Percentiles rank a stretch among this genome's conserved stretches.
Evolutionary conservation across 1,140 invertebrate species (phyloP).

Genomic region (Drosophila kepulauana): DNA sequence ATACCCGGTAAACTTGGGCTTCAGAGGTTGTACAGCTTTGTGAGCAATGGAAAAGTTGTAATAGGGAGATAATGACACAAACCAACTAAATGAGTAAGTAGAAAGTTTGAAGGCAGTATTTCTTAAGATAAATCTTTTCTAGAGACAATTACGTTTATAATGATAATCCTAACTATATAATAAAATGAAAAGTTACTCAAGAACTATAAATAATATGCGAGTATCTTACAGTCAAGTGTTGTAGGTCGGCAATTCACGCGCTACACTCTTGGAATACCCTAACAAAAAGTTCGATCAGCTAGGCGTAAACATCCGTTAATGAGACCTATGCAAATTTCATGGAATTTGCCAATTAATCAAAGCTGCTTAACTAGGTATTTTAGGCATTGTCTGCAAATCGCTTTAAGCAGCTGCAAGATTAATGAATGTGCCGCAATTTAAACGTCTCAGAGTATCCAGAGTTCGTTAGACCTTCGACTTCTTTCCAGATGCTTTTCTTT

Average conservation of each 20-base stretch:
- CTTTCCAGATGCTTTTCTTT: neutral
- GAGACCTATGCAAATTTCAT: constrained; percentile 5
- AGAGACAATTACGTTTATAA: too few species aligned
- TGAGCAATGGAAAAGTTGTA: too few species aligned
- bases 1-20: too few species aligned
- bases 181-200: too few species aligned
- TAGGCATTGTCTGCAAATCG: neutral
- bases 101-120: too few species aligned
- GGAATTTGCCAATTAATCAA: constrained; percentile 1
- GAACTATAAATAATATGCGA: too few species aligned
- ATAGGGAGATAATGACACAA: too few species aligned
- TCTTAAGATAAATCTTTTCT: too few species aligned
- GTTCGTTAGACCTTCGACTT: neutral
- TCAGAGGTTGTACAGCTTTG: too few species aligned
- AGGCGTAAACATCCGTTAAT: neutral
- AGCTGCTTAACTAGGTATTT: neutral
- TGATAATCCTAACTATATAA: too few species aligned
- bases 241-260: constrained; percentile 9
- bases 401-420: neutral
- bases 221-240: neutral
- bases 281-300: neutral
- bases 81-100: too few species aligned
- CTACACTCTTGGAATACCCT: constrained; percentile 2
- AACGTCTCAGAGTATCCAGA: neutral
- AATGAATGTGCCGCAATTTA: neutral